These are phyloP conservation scores for Donacobius atricapilla DNA, from an alignment of 2,113 vertebrate species.

Conservation along the genomic window DNA sequence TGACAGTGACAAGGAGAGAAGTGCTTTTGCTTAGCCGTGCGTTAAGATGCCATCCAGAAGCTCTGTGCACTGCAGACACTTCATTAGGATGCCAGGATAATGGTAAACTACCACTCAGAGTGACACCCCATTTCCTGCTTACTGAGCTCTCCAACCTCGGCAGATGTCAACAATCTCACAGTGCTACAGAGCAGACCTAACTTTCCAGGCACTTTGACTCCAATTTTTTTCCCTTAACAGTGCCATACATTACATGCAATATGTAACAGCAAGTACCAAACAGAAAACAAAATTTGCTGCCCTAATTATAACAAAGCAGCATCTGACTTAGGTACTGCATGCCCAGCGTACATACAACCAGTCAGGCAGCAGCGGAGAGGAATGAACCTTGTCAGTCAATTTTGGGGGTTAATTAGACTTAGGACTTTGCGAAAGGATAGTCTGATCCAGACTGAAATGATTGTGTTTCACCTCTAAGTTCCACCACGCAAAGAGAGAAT, in stretches of 20 bases:
- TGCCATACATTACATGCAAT: constrained; percentile 82
- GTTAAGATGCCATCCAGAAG: constrained; percentile 96
- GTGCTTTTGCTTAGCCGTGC: constrained; percentile 94
- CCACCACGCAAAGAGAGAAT: constrained; percentile 1
- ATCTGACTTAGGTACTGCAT: constrained; percentile 19
- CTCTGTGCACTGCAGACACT: constrained; percentile 94
- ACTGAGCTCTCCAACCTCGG: constrained; percentile 97
- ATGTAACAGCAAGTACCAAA: constrained; percentile 76
- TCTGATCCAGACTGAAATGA: background rate
- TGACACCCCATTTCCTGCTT: constrained; percentile 99
- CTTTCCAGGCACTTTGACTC: constrained; percentile 85
- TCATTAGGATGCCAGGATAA: constrained; percentile 99
- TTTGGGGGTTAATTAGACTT: constrained; percentile 66
- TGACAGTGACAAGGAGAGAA: constrained; percentile 88
- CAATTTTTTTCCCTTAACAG: constrained; percentile 78
- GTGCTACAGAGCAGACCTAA: constrained; percentile 83
- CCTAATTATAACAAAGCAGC: constrained; percentile 69
- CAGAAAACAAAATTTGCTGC: constrained; percentile 74
- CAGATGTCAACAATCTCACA: constrained; percentile 97
- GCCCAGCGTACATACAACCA: background rate
- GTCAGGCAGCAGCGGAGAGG: constrained; percentile 21
- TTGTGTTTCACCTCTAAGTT: constrained; percentile 36
- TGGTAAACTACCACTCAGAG: constrained; percentile 97
- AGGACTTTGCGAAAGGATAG: constrained; percentile 46
- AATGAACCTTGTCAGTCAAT: constrained; percentile 26